A percentile compares a stretch with the other conserved stretches of the same genome.
These are phyloP conservation scores for Sylvilagus bachmani DNA, from an alignment of 2,113 vertebrate genomes.

Conservation along the genomic window DNA sequence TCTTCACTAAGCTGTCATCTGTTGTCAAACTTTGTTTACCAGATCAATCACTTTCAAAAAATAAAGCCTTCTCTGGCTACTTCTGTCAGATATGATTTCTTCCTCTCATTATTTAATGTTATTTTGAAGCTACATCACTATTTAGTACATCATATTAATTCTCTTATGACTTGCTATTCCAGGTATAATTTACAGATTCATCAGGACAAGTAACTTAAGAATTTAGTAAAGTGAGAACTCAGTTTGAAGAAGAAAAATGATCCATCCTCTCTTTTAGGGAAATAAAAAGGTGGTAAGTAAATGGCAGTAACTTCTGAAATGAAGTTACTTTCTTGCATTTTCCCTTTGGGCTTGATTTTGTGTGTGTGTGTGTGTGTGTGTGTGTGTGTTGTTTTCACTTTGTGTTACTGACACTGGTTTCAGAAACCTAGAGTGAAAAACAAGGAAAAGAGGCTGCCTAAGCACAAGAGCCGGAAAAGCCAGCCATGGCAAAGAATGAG, in stretches of 20 bases:
- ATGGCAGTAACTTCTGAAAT: not conserved
- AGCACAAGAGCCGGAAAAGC: not conserved
- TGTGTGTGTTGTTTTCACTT: not conserved
- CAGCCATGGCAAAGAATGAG: not conserved
- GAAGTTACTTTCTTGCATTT: not conserved
- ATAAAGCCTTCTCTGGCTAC: not conserved
- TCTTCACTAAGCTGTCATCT: not conserved
- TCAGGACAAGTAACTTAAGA: not conserved
- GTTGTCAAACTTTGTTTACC: not conserved
- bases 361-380: too few relatives aligned
- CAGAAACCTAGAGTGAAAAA: not conserved
- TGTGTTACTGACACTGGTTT: not conserved
- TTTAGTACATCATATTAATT: not conserved
- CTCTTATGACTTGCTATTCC: not conserved
- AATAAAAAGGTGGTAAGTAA: not conserved
- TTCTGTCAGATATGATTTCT: not conserved
- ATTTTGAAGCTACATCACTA: not conserved
- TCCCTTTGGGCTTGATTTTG: not conserved
- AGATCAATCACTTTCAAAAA: not conserved
- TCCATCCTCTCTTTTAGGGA: not conserved
- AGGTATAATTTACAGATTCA: not conserved
- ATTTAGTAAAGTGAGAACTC: not conserved
- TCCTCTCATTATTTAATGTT: not conserved
- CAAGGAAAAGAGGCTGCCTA: not conserved
- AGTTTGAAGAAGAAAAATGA: not conserved